A percentile compares a stretch with the other conserved stretches of the same genome.
phyloP scores from a whole-genome alignment of 2,888 invertebrate species.

The Rhogogaster chlorosoma region DNA sequence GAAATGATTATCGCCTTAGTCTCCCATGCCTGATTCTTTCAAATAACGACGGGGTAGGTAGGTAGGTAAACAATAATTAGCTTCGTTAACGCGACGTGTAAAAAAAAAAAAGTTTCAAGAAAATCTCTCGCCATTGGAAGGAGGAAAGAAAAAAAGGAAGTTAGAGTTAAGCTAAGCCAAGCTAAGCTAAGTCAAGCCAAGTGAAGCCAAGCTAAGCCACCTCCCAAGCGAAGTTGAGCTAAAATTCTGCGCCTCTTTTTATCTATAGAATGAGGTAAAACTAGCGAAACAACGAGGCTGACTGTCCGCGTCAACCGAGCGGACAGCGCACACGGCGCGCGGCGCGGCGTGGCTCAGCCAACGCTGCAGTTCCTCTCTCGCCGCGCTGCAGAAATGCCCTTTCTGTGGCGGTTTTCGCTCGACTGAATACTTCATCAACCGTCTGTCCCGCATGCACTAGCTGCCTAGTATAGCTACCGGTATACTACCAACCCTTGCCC shows the following conservation, averaged over 20 bases:
- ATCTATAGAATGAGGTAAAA: neutral
- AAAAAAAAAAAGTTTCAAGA: constrained; percentile 17
- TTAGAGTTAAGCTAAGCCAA: neutral
- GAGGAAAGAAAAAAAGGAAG: neutral
- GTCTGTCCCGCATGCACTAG: neutral
- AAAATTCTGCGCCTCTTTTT: neutral
- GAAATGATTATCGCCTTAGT: no score
- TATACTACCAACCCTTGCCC: no score
- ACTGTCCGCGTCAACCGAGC: constrained; percentile 3
- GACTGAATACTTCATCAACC: constrained; percentile 46
- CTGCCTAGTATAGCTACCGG: neutral
- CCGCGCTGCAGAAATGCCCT: constrained; percentile 19
- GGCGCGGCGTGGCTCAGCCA: neutral
- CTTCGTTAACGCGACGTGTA: constrained; percentile 1
- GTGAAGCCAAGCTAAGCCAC: neutral
- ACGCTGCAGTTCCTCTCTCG: neutral
- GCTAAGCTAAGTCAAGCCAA: neutral
- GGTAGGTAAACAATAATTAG: constrained; percentile 34
- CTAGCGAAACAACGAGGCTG: constrained; percentile 26
- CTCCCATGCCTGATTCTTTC: neutral
- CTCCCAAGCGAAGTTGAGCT: neutral
- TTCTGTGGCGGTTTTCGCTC: constrained; percentile 36
- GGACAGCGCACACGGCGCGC: neutral
- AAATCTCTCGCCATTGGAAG: neutral
- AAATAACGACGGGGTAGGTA: neutral